phyloP scores from a whole-genome alignment of 2,797 vertebrate genomes.

The Cynopterus sphinx region DNA sequence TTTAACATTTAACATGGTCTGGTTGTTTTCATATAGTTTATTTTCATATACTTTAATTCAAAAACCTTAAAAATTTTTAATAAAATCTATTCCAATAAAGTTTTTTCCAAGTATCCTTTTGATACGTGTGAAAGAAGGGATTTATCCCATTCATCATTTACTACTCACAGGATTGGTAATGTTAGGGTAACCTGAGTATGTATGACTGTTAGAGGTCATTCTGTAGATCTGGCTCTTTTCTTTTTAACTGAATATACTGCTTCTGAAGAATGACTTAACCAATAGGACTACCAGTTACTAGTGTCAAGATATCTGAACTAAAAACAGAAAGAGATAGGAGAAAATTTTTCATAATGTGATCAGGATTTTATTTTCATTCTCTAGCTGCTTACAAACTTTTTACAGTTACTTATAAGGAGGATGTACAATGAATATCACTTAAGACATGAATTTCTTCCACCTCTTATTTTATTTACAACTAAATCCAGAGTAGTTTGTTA shows the following conservation, averaged over 20 bases:
- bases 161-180: background rate
- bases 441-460: background rate
- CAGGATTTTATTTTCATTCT: conserved; percentile 26
- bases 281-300: background rate
- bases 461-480: background rate
- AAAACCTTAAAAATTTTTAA: conserved; percentile 14
- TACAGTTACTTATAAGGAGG: background rate
- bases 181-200: background rate
- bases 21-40: conserved; percentile 21
- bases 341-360: background rate
- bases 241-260: background rate
- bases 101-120: background rate
- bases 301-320: background rate
- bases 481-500: background rate
- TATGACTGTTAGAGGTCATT: background rate
- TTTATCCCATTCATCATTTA: background rate
- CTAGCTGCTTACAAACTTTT: background rate
- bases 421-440: background rate
- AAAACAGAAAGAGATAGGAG: background rate
- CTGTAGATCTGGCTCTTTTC: background rate
- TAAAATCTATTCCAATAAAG: conserved; percentile 54
- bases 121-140: background rate
- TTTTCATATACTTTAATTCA: conserved; percentile 58
- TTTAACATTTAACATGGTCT: conserved; percentile 55
- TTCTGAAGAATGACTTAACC: background rate